Percentiles rank a stretch among this genome's conserved stretches.
Conservation (phyloP, 2,797 vertebrate genomes). For the Mormyrops boulengeri region DNA sequence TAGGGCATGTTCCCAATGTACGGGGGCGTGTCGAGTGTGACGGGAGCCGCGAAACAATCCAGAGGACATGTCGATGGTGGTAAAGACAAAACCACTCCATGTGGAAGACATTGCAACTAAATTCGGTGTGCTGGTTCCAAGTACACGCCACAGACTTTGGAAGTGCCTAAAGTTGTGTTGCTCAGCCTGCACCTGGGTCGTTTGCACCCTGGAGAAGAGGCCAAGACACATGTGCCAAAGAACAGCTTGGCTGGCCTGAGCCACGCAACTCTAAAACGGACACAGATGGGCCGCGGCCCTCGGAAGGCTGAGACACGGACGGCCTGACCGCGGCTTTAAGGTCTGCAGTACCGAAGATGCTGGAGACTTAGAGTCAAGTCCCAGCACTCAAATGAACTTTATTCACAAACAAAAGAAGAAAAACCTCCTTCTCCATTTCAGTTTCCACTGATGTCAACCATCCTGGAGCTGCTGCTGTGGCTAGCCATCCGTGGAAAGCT, state of each 20-base stretch:
- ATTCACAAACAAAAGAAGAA: not conserved
- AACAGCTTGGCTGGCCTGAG: not conserved
- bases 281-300: not conserved
- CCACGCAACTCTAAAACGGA: not conserved
- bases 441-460: not conserved
- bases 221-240: not conserved
- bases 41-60: slow-evolving; percentile 28
- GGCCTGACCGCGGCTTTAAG: not conserved
- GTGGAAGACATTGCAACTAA: slow-evolving; percentile 51
- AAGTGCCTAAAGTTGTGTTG: not conserved
- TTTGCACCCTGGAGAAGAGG: not conserved
- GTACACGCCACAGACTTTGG: not conserved
- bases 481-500: not conserved
- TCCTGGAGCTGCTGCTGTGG: not conserved
- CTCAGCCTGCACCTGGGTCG: not conserved
- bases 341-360: not conserved
- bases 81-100: slow-evolving; percentile 40
- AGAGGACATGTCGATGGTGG: slow-evolving; percentile 23
- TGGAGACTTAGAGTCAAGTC: not conserved
- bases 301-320: not conserved
- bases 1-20: slow-evolving; percentile 23
- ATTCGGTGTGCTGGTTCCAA: slow-evolving; percentile 51
- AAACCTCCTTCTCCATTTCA: not conserved
- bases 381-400: not conserved
- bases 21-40: slow-evolving; percentile 22